Base-by-base conservation (phyloP, 2,113 vertebrate species). In the Stomatorhinus ivindoensis region DNA sequence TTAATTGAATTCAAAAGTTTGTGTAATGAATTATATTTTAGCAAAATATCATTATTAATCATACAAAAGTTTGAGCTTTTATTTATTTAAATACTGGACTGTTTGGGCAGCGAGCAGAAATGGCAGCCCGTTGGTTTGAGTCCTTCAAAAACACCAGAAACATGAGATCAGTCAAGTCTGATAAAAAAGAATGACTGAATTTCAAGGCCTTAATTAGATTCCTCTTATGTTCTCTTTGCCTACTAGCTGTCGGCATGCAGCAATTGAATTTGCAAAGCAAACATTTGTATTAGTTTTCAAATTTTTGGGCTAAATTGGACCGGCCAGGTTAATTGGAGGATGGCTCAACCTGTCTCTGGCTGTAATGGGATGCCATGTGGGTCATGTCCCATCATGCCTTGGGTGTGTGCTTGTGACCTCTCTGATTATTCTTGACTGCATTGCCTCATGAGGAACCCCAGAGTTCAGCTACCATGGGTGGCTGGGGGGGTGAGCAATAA, bases 211-310 rank as follows among this genome's bases (percentile, higher is more conserved):
- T 35, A 87, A 87, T 87, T 53, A 35, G 47, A 35, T 87, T 55
- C 27, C 27, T 87, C 50, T 87, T 35, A 55, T 53, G 11, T 87
- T 53, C 31, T 39, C 4, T 87, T 55, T 53, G 24, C 50, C 48
- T 35, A 87, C 85, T 50, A 15, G 46, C 48, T 53, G 47, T 55
- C 48, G 17, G 85, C 85, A 51, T 1, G 85, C 85, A 35, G 48
- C 11, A 87, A 53, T 55, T 35, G 85, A 55, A 55, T 87, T 87
- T 87, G 48, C 31, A 87, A 87, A 87, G 85, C 17, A 87, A 87
- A 87, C 27, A 53, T 87, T 87, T 87, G 50, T 87, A 87, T 87
- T 87, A 13, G 31, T 87, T 87, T 87, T 87, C 85, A 55, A 35
- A 87, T 87, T 55, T 87, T 47, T 13, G 3, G 53, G 15, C 48